Evolutionary conservation across 2,113 vertebrate genomes (phyloP).

Genomic region (Martes martes): DNA sequence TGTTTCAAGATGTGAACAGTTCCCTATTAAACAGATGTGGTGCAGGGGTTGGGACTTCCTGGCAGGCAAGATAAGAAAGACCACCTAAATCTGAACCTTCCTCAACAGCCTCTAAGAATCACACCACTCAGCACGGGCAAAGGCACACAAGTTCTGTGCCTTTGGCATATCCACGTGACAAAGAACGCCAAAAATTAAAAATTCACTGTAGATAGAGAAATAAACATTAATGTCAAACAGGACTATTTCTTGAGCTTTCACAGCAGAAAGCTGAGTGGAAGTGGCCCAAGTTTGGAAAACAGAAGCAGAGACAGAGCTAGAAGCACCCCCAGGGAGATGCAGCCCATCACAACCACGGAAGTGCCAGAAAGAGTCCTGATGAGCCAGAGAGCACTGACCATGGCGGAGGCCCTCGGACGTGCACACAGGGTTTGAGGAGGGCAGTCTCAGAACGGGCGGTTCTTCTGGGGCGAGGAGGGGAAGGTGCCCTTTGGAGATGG

Average conservation of each 20-base stretch:
- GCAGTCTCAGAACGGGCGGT: not conserved
- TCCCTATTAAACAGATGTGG: not conserved
- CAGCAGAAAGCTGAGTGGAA: not conserved
- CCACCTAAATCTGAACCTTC: not conserved
- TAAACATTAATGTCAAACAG: not conserved
- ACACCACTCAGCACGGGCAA: not conserved
- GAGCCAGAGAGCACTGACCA: not conserved
- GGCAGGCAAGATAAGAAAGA: not conserved
- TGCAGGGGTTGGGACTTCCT: not conserved
- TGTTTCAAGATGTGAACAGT: not conserved
- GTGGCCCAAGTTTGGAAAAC: not conserved
- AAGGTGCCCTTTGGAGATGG: fast-evolving
- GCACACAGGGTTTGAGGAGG: not conserved
- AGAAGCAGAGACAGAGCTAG: not conserved
- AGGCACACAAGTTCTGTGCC: no score
- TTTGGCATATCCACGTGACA: no score
- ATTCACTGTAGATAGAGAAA: not conserved
- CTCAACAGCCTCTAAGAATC: not conserved
- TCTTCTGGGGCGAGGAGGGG: not conserved
- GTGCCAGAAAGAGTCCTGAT: not conserved
- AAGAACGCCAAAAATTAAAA: not conserved
- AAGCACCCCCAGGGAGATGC: not conserved
- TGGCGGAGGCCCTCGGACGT: not conserved
- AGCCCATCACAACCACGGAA: not conserved
- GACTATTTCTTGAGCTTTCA: not conserved